Conservation (phyloP, 92 coral and sea anemone species). For the Paragorgia papillata region DNA sequence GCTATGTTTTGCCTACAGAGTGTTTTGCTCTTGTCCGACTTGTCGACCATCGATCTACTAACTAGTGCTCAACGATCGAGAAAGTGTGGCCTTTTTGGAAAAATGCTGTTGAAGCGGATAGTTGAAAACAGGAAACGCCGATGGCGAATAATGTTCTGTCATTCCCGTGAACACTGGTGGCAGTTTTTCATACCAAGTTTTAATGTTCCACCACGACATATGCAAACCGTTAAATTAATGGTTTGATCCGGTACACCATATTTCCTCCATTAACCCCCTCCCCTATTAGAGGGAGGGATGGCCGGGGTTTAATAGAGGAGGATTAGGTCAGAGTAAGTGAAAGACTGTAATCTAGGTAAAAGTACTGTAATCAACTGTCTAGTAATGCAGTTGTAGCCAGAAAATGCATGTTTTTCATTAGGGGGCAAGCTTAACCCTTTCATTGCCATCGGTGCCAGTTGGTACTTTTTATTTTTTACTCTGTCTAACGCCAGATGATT, state of each 20-base stretch:
- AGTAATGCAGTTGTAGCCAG: too few species aligned
- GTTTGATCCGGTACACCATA: conserved; percentile 13
- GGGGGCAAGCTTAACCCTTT: too few species aligned
- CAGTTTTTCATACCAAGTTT: conserved; percentile 78
- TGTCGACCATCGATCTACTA: conserved; percentile 91
- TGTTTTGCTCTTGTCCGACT: conserved; percentile 73
- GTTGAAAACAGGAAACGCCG: conserved; percentile 74
- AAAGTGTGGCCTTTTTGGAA: conserved; percentile 67
- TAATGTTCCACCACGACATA: conserved; percentile 37
- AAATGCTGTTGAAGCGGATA: conserved; percentile 69
- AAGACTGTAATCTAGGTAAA: too few species aligned
- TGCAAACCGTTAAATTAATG: conserved; percentile 34
- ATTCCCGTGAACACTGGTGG: conserved; percentile 82
- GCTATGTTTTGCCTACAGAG: conserved; percentile 78
- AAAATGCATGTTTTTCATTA: too few species aligned
- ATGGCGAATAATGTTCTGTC: conserved; percentile 64
- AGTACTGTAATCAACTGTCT: too few species aligned
- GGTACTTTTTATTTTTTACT: too few species aligned
- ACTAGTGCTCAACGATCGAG: conserved; percentile 69
- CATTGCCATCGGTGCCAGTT: too few species aligned
- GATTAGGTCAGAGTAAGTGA: too few species aligned
- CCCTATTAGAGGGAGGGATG: too few species aligned
- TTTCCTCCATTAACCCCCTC: too few species aligned
- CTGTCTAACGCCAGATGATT: too few species aligned
- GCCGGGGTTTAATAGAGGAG: too few species aligned